Conservation (phyloP, 1,140 invertebrate genomes). For the Aethina tumida region DNA sequence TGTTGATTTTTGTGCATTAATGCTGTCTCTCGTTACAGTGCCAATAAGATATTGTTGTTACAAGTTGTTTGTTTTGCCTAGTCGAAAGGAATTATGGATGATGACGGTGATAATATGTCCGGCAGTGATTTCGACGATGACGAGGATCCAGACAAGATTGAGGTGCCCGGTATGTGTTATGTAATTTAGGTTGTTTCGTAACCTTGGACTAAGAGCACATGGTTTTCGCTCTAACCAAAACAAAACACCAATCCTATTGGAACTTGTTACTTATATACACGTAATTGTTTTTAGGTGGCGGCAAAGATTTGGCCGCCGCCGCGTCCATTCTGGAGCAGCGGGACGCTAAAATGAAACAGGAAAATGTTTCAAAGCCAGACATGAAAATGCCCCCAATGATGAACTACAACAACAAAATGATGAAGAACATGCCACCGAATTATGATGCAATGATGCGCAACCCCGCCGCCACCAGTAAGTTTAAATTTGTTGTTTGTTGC, state of each 20-base stretch:
- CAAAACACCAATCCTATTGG: not conserved
- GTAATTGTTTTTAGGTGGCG: conserved; percentile 51
- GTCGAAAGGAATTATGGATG: conserved; percentile 36
- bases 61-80: conserved; percentile 16
- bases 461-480: conserved; percentile 25
- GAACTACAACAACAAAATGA: conserved; percentile 24
- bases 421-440: conserved; percentile 18
- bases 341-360: conserved; percentile 26
- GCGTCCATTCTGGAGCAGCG: conserved; percentile 42
- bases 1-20: too few species aligned
- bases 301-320: conserved; percentile 67
- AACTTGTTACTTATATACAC: not conserved
- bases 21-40: conserved; percentile 6
- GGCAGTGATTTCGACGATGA: conserved; percentile 78
- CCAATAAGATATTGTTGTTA: conserved; percentile 13
- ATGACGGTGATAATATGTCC: conserved; percentile 56
- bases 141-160: conserved; percentile 81
- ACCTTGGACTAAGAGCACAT: not conserved
- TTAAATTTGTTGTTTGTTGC: not conserved
- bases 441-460: conserved; percentile 28
- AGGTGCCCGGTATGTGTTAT: conserved; percentile 63
- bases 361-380: conserved; percentile 19
- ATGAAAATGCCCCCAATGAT: conserved; percentile 19
- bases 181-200: conserved; percentile 10
- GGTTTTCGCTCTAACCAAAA: not conserved